Base-by-base conservation (phyloP, 2,797 vertebrate species). In the Mormyrops attenuatus region DNA sequence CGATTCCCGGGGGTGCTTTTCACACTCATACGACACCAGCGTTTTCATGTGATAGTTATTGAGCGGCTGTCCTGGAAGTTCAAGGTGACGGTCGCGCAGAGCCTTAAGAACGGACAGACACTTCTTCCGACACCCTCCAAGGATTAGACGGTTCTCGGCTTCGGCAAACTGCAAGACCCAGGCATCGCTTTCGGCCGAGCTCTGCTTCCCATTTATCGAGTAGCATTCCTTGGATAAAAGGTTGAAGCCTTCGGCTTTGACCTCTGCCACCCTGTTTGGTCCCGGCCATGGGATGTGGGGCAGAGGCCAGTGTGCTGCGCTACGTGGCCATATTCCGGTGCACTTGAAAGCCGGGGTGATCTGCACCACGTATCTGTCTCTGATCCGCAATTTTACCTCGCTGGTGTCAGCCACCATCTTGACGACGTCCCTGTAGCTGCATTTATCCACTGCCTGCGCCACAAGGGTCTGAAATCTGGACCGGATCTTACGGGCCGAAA, bases 1-100 rank as follows among this genome's bases (percentile, higher is more conserved):
- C 73, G 97, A 96, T 91, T 98, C 97, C 34, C 97, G 93, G 49
- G 97, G 97, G 88, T 98, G 97, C 94, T 98, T 97, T 90, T 98
- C 97, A 91, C 97, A 97, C 94, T 98, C 97, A 86, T 98, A 97
- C 50, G 97, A 97, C 90, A 98, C 96, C 92, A 98, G 92, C 91
- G 97, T 97, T 94, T 97, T 97, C 97, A 98, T 97, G 94, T 97
- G 96, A 92, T 97, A 98, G 91, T 97, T 97, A 93, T 97, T 97
- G 86, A 97, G 95, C 63, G 97, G 97, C 93, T 97, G 96, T 3
- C 97, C 97, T 0, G 97, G 97, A 90, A 97, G 95, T 90, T 97
- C 97, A 44, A 98, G 96, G 95, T 98, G 97, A 13, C 97, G 96
- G 93, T 98, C 97, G 85, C 97, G 95, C 89, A 98, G 89, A 89